Base-by-base conservation (phyloP, 2,888 invertebrate species). In the Meteorus cinctellus region DNA sequence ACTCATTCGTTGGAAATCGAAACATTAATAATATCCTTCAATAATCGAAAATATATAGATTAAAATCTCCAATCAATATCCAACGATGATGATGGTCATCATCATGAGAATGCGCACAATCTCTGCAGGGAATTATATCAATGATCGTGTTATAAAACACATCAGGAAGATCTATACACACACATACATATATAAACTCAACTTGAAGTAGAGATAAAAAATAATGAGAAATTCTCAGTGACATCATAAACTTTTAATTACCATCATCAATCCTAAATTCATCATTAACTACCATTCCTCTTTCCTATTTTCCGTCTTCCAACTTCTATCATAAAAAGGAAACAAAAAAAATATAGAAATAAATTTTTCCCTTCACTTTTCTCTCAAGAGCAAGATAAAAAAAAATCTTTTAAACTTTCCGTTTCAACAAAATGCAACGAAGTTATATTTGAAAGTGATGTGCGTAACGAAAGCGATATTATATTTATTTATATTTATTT, bases 401-500 rank as follows among this genome's bases (percentile, higher is more conserved):
- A 41, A 48, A n/a, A 12, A 29, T 31, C 34, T 55, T 69, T 31
- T 14, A 24, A 19, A 55, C 55, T 55, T 55, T 55, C 55, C n/a
- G 19, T 55, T 55, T 55, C 34, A 69, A 34, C 69, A 34, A 55
- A 69, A 59, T 72, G 31, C 72, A 70, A 59, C 41, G 36, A 24
- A n/a, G n/a, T 62, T 41, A 27, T 12, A n/a, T 27, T 34, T 12
- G 63, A 55, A 55, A 72, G 63, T 72, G 31, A 63, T 41, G 72
- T 63, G 63, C 63, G 63, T 72, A 72, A 72, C 72, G 63, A 72
- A 72, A 72, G 63, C 72, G 48, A 63, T 72, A 72, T 70, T 70
- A 59, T 70, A 36, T 41, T n/a, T 55, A 55, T 19, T 41, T 34
- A 34, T 16, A n/a, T 48, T 45, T n/a, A 19, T 19, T 55, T 55